Base-by-base conservation (phyloP, 1,140 invertebrate species). In the Drosophila quadrilineata region DNA sequence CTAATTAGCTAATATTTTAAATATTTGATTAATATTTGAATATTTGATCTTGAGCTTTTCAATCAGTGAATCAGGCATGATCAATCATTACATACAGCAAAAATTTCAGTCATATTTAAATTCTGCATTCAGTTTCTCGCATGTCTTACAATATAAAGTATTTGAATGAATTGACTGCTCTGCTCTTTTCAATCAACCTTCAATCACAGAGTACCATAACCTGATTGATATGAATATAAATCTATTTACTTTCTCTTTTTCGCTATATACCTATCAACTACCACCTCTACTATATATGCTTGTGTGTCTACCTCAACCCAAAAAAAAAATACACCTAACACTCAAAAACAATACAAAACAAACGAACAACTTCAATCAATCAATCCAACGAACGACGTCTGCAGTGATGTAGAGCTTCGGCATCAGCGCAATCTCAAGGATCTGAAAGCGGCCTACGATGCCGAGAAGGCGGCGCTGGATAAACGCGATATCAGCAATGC, bases 401-500 rank as follows among this genome's bases (percentile, higher is more conserved):
- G 48, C 77, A 90, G 85, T 69, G 82, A 88, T 63, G 64, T 87
- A 48, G 88, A 89, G 71, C 86, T 86, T 63, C 75, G 73, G 53
- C 82, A 89, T 50, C 65, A 90, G 68, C 86, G 77, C 33, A 75
- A 85, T 65, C 70, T 90, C 17, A 89, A 90, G 72, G 89, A 90
- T 54, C 60, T 89, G 24, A 87, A 89, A 62, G 80, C 87, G 9
- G 72, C 74, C 57, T 89, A 88, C 50, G 87, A 89, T 58, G 80
- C 80, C 24, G 89, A 90, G 54, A 89, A 89, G 56, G 68, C 80
- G 54, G 72, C 86, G 21, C 59, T 90, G 57, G 86, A 90, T 43
- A 87, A 84, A 50, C 84, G 89, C 16, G 89, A 90, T 67, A 75
- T 89, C n/a, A 88, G 84, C 70, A 90, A 90, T 70, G 79, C 88